phyloP scores from a whole-genome alignment of 2,113 vertebrate species.

The Delphinapterus leucas region DNA sequence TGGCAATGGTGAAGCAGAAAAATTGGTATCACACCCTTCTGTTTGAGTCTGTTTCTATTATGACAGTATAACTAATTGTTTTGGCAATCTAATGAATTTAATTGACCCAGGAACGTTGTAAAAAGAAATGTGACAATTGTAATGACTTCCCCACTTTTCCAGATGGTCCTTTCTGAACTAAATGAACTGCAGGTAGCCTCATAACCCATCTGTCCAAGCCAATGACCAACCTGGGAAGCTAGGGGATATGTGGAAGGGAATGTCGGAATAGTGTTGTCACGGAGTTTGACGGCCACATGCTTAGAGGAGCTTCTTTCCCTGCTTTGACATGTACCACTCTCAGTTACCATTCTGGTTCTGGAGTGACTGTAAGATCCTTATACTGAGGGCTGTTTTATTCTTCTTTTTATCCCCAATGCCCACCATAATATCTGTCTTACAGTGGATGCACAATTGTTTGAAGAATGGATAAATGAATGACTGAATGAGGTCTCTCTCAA shows the following conservation, averaged over 20 bases:
- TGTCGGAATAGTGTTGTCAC: background rate
- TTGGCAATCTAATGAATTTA: background rate
- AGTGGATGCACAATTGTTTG: background rate
- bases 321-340: background rate
- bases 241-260: accelerated
- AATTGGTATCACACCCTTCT: background rate
- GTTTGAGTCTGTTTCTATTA: background rate
- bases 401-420: background rate
- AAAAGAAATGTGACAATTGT: background rate
- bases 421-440: background rate
- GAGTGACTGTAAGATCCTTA: background rate
- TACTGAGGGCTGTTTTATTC: background rate
- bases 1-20: background rate
- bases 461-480: background rate
- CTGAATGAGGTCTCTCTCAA: background rate
- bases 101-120: background rate
- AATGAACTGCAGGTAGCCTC: background rate
- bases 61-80: background rate
- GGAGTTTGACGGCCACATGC: background rate
- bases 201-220: background rate
- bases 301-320: background rate
- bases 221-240: background rate
- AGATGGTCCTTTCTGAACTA: background rate
- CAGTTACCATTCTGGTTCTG: background rate
- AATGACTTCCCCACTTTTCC: background rate